Base-by-base conservation (phyloP, 2,888 invertebrate genomes). In the Pheosia gnoma region DNA sequence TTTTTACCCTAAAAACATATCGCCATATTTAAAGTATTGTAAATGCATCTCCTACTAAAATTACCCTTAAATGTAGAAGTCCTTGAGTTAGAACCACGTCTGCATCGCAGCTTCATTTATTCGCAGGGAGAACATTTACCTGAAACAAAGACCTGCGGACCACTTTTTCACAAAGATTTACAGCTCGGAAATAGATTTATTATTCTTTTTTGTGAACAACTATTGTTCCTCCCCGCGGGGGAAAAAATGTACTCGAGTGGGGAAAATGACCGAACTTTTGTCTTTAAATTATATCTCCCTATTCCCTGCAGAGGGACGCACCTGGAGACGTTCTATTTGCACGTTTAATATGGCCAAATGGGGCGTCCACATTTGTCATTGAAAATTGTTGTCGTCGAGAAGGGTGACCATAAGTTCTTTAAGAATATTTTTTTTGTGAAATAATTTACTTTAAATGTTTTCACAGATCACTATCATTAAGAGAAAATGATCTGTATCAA, bases 61-160 rank as follows among this genome's bases (percentile, higher is more conserved):
- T 25, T 25, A 51, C 51, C 9, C 51, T 25, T 51, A 51, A 25
- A 51, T 25, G 8, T 8, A 51, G 25, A 8, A 7, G 25, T 25
- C 25, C 9, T 25, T 51, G 39, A 56, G 41, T 56, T 56, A 13
- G 39, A 13, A 39, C 41, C 25, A 11, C 36, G 75, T 78, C 79
- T 59, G 71, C 71, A 75, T 70, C 75, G 74, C 72, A 72, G 78
- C 73, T 79, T 80, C 78, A 81, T 84, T 84, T 81, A 79, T 76
- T 74, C 79, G 71, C 78, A 80, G 85, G 85, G 83, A 86, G 81
- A 81, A 82, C 80, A 82, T 83, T 83, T 81, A 78, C 78, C 78
- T 75, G 72, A 78, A 82, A 82, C 78, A 80, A 79, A 79, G 78
- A 78, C 79, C 78, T 73, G 66, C 70, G 71, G 73, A 68, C 70